A percentile compares a stretch with the other conserved stretches of the same genome.
Evolutionary conservation across 2,888 invertebrate species (phyloP).

Genomic region (Anorthoa munda): DNA sequence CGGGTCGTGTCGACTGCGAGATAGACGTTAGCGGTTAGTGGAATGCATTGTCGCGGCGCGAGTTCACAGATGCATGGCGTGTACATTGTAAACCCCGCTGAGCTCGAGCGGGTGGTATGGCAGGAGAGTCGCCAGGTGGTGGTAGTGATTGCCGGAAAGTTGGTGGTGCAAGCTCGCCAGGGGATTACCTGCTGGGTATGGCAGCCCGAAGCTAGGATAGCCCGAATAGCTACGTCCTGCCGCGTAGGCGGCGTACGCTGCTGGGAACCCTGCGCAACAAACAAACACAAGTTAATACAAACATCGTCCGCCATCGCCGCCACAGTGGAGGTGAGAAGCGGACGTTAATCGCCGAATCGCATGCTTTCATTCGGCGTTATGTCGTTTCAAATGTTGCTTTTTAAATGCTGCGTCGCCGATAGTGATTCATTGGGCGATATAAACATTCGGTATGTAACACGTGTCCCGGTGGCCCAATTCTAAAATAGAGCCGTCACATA

Average conservation of each 20-base stretch:
- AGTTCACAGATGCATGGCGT: slow-evolving; percentile 95
- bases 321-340: slow-evolving; percentile 69
- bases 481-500: slow-evolving; percentile 86
- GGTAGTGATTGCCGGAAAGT: slow-evolving; percentile 92
- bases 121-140: slow-evolving; percentile 92
- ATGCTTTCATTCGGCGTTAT: slow-evolving; percentile 77
- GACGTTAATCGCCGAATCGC: slow-evolving; percentile 78
- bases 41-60: slow-evolving; percentile 90
- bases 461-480: slow-evolving; percentile 82
- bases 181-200: slow-evolving; percentile 99
- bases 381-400: slow-evolving; percentile 68
- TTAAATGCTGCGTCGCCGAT: slow-evolving; percentile 70
- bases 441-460: slow-evolving; percentile 77
- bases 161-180: slow-evolving; percentile 95
- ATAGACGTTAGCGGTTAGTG: slow-evolving; percentile 84
- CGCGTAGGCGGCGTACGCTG: slow-evolving; percentile 98
- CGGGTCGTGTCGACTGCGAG: slow-evolving; percentile 80
- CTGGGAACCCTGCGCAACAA: slow-evolving; percentile 96
- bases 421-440: slow-evolving; percentile 74
- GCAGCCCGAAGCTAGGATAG: slow-evolving; percentile 99
- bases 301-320: slow-evolving; percentile 54
- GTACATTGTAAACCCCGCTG: slow-evolving; percentile 93
- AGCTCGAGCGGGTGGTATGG: slow-evolving; percentile 93
- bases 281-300: slow-evolving; percentile 75
- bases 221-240: slow-evolving; percentile 99